phyloP scores from a whole-genome alignment of 2,797 vertebrate species.

The Platyrinchus mystaceus region DNA sequence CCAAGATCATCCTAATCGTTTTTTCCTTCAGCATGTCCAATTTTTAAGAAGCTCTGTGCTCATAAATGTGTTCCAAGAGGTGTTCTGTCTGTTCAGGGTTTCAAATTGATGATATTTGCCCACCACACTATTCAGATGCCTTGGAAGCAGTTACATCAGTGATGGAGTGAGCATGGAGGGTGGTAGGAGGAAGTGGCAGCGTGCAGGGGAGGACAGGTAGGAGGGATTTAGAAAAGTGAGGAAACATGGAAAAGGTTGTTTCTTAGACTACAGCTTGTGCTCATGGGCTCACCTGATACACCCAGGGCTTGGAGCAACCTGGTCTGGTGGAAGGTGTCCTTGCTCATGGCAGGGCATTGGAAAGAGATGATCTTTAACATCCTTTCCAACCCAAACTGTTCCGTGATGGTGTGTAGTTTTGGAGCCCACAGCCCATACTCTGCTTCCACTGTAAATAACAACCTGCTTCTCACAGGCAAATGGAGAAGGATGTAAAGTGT shows the following conservation, averaged over 20 bases:
- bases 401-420: background rate
- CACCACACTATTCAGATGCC: conserved; percentile 43
- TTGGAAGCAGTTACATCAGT: conserved; percentile 61
- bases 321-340: background rate
- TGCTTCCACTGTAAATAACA: conserved; percentile 40
- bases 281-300: background rate
- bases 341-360: background rate
- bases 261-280: background rate
- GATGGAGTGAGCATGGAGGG: conserved; percentile 57
- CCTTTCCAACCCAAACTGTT: background rate
- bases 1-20: background rate
- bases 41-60: background rate
- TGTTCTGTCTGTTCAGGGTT: background rate
- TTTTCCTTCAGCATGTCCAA: background rate
- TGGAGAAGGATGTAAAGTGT: background rate
- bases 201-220: conserved; percentile 8
- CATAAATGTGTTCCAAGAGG: background rate
- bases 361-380: background rate
- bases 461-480: conserved; percentile 2
- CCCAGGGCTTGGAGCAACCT: background rate
- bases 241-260: background rate
- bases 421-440: conserved; percentile 8
- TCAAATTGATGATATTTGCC: conserved; percentile 42
- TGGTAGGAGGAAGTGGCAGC: conserved; percentile 47
- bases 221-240: background rate